A percentile compares a stretch with the other conserved stretches of the same genome.
phyloP scores from a whole-genome alignment of 2,797 vertebrate species.

The Pelochelys cantorii region DNA sequence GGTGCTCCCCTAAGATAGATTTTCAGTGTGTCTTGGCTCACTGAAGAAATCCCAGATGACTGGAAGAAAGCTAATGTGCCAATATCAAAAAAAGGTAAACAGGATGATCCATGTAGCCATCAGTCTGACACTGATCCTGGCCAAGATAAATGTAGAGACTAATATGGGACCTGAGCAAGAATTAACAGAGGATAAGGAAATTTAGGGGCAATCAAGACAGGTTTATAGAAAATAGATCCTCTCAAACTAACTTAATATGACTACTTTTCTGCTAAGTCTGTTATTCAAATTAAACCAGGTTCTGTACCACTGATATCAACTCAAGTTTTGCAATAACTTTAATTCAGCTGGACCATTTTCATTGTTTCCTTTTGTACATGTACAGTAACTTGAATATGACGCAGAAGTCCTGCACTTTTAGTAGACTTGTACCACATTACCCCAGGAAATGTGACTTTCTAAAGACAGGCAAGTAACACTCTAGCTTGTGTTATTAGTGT shows the following conservation, averaged over 20 bases:
- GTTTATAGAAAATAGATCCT: neutral
- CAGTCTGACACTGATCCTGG: neutral
- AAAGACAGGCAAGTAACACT: neutral
- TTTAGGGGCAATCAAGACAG: neutral
- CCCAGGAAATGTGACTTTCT: neutral
- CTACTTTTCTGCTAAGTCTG: neutral
- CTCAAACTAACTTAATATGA: neutral
- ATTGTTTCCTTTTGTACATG: neutral
- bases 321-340: neutral
- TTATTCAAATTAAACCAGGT: neutral
- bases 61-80: neutral
- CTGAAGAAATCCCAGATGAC: neutral
- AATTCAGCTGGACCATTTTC: neutral
- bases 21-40: neutral
- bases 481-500: rapidly evolving
- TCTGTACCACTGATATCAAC: neutral
- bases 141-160: neutral
- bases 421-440: neutral
- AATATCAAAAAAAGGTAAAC: neutral
- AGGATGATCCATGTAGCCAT: neutral
- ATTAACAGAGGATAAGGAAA: neutral
- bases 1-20: neutral
- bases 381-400: neutral
- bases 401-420: neutral
- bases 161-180: neutral